phyloP scores from a whole-genome alignment of 2,888 invertebrate genomes.

The Cephalotes varians region DNA sequence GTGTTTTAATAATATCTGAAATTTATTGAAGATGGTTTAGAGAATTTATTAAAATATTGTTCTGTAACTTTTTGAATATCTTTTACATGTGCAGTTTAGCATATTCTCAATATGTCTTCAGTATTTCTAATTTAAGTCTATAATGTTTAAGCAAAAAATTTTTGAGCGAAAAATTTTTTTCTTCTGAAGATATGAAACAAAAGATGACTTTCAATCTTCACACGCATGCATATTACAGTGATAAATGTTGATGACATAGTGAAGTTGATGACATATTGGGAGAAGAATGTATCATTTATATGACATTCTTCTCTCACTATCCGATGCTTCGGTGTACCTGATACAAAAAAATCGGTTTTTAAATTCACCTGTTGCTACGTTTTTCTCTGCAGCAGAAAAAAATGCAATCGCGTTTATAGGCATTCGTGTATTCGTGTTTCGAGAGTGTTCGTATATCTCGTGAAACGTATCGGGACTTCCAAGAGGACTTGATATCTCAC shows the following conservation, averaged over 20 bases:
- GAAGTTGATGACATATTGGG: not conserved
- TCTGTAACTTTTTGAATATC: not conserved
- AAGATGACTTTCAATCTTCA: not conserved
- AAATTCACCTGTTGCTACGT: slow-evolving; percentile 44
- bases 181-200: not conserved
- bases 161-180: not conserved
- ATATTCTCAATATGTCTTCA: not conserved
- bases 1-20: not conserved
- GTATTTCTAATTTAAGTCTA: not conserved
- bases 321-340: not conserved
- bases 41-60: not conserved
- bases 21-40: not conserved
- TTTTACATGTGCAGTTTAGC: not conserved
- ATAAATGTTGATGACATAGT: not conserved
- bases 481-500: slow-evolving; percentile 49
- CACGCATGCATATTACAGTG: not conserved
- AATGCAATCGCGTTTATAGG: slow-evolving; percentile 7
- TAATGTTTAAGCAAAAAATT: not conserved
- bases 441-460: not conserved
- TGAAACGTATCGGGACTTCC: slow-evolving; percentile 40
- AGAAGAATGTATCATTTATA: slow-evolving; percentile 23
- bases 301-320: slow-evolving; percentile 10
- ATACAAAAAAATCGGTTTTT: slow-evolving; percentile 42
- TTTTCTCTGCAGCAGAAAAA: slow-evolving; percentile 27
- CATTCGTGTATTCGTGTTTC: slow-evolving; percentile 15